Conservation (phyloP, 1,140 invertebrate species). For the Drosophila tristis region DNA sequence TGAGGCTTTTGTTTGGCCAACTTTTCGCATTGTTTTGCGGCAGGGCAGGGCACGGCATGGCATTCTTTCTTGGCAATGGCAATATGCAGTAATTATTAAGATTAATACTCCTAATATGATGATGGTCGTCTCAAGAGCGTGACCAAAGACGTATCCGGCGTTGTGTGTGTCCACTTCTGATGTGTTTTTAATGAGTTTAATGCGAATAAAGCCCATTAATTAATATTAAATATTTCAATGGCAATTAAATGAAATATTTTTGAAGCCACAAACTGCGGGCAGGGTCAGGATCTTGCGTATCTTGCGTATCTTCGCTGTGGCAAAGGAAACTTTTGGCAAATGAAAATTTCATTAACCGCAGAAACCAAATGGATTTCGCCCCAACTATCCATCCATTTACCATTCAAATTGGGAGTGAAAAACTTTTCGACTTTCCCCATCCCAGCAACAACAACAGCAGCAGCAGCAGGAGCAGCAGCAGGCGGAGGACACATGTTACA, state of each 20-base stretch:
- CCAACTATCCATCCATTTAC: constrained; percentile 23
- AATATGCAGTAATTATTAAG: constrained; percentile 74
- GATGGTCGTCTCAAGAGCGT: constrained; percentile 20
- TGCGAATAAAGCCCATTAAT: constrained; percentile 66
- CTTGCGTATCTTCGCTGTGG: neutral
- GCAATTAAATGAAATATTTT: constrained; percentile 76
- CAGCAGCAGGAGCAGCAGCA: too few species aligned
- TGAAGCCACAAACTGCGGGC: constrained; percentile 36
- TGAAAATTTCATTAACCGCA: constrained; percentile 80
- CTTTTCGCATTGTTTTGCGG: constrained; percentile 60
- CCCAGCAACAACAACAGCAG: neutral
- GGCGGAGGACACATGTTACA: constrained; percentile 73
- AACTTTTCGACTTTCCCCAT: constrained; percentile 67
- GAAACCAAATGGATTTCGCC: constrained; percentile 72
- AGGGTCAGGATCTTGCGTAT: constrained; percentile 8
- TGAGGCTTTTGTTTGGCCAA: constrained; percentile 52
- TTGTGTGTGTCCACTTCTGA: constrained; percentile 33
- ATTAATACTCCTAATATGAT: constrained; percentile 72
- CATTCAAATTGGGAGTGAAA: constrained; percentile 68
- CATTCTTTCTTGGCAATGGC: constrained; percentile 48
- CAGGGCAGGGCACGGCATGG: neutral
- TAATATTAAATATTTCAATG: constrained; percentile 82
- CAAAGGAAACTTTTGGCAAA: constrained; percentile 60
- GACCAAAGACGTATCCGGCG: constrained; percentile 24
- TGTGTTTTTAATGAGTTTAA: constrained; percentile 79